Evolutionary conservation across 2,113 vertebrate genomes (phyloP).

Genomic region (Australoheros scitulus): DNA sequence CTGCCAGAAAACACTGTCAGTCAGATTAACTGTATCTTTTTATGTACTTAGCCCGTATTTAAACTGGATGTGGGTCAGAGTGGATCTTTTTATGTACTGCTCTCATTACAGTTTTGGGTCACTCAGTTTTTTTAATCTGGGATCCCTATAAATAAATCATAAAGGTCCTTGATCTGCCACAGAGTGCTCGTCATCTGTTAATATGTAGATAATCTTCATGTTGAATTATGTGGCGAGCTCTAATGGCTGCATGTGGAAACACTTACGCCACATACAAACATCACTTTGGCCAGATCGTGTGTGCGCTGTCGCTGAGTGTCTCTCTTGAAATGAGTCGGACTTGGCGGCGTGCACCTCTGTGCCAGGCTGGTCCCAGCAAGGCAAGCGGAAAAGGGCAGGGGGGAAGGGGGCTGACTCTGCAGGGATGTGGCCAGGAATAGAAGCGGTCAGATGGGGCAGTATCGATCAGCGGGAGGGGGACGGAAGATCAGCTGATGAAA

Average conservation of each 20-base stretch:
- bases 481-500: constrained; percentile 32
- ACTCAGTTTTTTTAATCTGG: constrained; percentile 50
- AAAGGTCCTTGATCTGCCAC: constrained; percentile 37
- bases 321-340: constrained; percentile 48
- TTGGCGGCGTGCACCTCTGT: constrained; percentile 34
- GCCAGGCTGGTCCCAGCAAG: constrained; percentile 47
- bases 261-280: neutral
- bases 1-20: constrained; percentile 7
- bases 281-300: neutral
- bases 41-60: constrained; percentile 45
- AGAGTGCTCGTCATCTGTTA: constrained; percentile 31
- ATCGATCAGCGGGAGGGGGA: constrained; percentile 68
- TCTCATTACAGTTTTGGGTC: constrained; percentile 73
- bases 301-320: constrained; percentile 2
- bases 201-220: constrained; percentile 1
- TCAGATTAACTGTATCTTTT: constrained; percentile 48
- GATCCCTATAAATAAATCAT: constrained; percentile 66
- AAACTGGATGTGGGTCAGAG: constrained; percentile 63
- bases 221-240: neutral
- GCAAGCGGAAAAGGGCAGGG: constrained; percentile 49
- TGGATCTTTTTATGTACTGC: constrained; percentile 66
- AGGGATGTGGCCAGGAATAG: constrained; percentile 67
- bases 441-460: constrained; percentile 63
- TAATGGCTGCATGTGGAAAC: neutral
- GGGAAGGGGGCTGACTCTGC: constrained; percentile 60